Conservation (phyloP, 2,888 invertebrate genomes). For the Eilema caniola region DNA sequence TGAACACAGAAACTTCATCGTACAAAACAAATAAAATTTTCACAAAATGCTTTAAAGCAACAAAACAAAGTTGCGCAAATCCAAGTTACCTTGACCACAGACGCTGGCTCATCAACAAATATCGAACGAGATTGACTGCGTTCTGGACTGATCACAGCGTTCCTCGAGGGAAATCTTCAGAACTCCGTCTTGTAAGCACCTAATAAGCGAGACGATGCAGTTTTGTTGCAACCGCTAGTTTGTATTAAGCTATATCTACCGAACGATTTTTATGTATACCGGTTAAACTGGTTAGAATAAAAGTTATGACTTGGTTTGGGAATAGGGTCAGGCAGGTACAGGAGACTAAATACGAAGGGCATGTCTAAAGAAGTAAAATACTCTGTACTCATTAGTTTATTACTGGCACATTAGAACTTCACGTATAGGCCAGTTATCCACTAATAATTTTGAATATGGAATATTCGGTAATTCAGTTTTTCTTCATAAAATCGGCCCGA, state of each 20-base stretch:
- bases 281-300: background rate
- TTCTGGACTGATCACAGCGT: conserved; percentile 16
- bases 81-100: conserved; percentile 10
- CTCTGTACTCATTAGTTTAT: too few species aligned
- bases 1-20: background rate
- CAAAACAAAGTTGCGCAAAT: background rate
- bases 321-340: too few species aligned
- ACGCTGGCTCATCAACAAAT: conserved; percentile 37
- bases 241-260: conserved; percentile 5
- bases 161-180: conserved; percentile 45
- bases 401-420: too few species aligned
- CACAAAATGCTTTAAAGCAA: background rate
- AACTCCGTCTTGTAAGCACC: conserved; percentile 42
- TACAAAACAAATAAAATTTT: background rate
- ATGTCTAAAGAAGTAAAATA: too few species aligned
- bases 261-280: background rate
- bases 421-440: too few species aligned
- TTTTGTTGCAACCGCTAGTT: conserved; percentile 33
- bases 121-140: conserved; percentile 38
- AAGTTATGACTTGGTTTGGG: background rate
- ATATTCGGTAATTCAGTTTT: too few species aligned
- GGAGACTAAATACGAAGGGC: too few species aligned
- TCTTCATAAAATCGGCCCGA: too few species aligned
- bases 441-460: too few species aligned
- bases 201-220: conserved; percentile 44